Percentiles rank a stretch among this genome's conserved stretches.
These are phyloP conservation scores for Sarcophaga carnaria DNA, from an alignment of 2,888 invertebrate genomes.

Conservation along the genomic window DNA sequence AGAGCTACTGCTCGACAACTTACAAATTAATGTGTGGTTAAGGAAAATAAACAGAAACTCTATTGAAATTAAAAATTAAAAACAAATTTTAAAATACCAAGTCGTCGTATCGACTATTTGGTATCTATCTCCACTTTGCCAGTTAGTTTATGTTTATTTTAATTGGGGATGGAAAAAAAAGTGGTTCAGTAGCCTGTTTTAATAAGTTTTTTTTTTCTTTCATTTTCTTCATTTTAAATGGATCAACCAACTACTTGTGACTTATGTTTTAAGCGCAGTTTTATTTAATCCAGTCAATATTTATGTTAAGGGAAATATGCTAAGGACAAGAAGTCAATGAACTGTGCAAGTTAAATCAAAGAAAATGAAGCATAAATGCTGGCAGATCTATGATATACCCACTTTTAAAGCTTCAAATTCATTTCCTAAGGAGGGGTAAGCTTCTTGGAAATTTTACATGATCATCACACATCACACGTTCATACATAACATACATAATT, in stretches of 20 bases:
- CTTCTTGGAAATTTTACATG: no score
- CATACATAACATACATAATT: no score
- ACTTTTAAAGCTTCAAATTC: no score
- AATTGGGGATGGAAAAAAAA: conserved; percentile 57
- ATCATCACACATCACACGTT: no score
- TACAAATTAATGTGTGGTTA: conserved; percentile 58
- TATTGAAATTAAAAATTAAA: conserved; percentile 13
- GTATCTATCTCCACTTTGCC: not conserved
- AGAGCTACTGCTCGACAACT: conserved; percentile 4
- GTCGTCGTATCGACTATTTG: conserved; percentile 20
- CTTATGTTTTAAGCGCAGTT: conserved; percentile 32
- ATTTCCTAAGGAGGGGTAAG: no score
- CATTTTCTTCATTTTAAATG: conserved; percentile 11
- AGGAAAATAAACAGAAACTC: conserved; percentile 27
- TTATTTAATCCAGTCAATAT: conserved; percentile 35
- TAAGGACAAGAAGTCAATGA: no score
- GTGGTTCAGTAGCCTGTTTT: conserved; percentile 57
- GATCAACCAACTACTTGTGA: conserved; percentile 34
- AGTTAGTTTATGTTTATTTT: conserved; percentile 36
- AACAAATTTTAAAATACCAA: conserved; percentile 31
- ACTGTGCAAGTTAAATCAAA: no score
- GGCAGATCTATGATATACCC: no score
- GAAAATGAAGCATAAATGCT: no score
- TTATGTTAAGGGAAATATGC: conserved; percentile 25
- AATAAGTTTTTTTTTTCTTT: not conserved